Evolutionary conservation across 2,113 vertebrate species (phyloP).

Genomic region (Lota lota): DNA sequence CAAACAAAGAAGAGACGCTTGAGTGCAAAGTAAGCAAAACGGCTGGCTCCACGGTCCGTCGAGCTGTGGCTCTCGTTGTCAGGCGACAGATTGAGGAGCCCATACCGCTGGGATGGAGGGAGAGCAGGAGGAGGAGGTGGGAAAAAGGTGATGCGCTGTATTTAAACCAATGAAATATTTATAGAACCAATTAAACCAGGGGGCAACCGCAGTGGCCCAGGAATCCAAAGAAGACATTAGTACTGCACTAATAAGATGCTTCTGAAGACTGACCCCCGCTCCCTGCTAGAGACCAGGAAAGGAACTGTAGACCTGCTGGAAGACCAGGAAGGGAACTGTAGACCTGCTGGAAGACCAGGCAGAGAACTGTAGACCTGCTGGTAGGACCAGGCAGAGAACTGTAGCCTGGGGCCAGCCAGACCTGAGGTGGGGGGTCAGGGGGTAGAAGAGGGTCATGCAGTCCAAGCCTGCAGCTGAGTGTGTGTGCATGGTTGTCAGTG

Average conservation of each 20-base stretch:
- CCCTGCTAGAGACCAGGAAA: constrained; percentile 9
- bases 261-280: constrained; percentile 34
- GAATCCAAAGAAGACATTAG: constrained; percentile 57
- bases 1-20: too few relatives aligned
- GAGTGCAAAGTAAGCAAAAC: too few relatives aligned
- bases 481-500: too few relatives aligned
- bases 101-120: too few relatives aligned
- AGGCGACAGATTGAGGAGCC: too few relatives aligned
- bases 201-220: constrained; percentile 45
- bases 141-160: constrained; percentile 49
- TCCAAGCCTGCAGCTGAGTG: neutral
- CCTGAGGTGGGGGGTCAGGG: neutral
- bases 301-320: neutral
- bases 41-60: too few relatives aligned
- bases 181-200: constrained; percentile 63
- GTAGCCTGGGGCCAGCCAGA: neutral
- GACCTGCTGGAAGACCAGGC: too few relatives aligned
- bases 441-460: constrained; percentile 2
- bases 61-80: too few relatives aligned
- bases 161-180: constrained; percentile 64
- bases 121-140: neutral
- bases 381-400: too few relatives aligned
- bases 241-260: constrained; percentile 57
- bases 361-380: too few relatives aligned
- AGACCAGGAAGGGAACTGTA: neutral